A percentile compares a stretch with the other conserved stretches of the same genome.
These are phyloP conservation scores for Shinisaurus crocodilurus DNA, from an alignment of 2,113 vertebrate species.

Conservation along the genomic window DNA sequence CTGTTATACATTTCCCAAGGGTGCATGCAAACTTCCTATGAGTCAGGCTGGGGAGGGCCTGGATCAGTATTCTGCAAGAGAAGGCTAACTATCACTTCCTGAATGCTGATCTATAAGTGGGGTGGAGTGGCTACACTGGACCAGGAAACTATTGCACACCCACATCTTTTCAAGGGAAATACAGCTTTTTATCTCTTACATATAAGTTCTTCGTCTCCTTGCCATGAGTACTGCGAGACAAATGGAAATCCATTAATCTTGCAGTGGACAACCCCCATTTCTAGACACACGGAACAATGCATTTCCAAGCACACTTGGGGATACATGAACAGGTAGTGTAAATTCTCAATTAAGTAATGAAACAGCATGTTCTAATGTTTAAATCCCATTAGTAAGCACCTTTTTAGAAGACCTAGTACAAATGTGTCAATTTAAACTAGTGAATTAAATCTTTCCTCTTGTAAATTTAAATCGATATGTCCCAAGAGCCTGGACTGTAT, in stretches of 20 bases:
- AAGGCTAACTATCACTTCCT: neutral
- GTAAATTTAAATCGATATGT: neutral
- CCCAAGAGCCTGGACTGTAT: neutral
- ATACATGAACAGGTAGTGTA: neutral
- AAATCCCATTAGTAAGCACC: neutral
- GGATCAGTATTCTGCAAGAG: too few relatives aligned
- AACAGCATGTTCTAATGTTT: neutral
- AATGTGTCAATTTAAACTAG: neutral
- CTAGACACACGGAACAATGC: neutral
- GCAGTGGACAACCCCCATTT: neutral
- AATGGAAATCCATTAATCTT: neutral
- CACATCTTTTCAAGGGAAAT: too few relatives aligned
- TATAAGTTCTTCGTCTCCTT: too few relatives aligned
- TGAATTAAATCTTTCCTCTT: neutral
- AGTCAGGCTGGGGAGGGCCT: neutral
- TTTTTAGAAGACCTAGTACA: neutral
- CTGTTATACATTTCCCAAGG: neutral
- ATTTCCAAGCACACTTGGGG: neutral
- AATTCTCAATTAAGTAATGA: neutral
- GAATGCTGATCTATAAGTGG: neutral
- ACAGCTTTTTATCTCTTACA: too few relatives aligned
- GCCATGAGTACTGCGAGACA: neutral
- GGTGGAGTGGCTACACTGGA: neutral
- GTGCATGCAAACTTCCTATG: neutral
- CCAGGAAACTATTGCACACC: too few relatives aligned